Base-by-base conservation (phyloP, 1,140 invertebrate genomes). In the Apocrypta bakeri region DNA sequence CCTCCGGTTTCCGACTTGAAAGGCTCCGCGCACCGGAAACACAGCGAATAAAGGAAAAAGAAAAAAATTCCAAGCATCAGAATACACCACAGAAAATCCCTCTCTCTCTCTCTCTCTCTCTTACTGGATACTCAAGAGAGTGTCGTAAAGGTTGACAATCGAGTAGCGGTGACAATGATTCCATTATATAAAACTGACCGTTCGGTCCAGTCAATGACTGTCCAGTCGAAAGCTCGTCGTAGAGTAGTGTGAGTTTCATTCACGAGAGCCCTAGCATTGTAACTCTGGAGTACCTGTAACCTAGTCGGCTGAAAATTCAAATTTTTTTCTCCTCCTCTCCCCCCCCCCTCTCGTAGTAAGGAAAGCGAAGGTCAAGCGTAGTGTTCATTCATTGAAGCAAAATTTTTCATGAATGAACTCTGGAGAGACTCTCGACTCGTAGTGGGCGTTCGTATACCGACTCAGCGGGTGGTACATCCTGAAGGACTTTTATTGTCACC, bases 161-260 rank as follows among this genome's bases (percentile, higher is more conserved):
- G 85, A 83, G 84, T 71, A 80, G 85, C 72, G 72, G 81, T 73
- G 85, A 64, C 72, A 75, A 82, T 73, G 76, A 83, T 56, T 56
- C 48, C 48, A 56, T 56, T 56, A 56, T 56, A 56, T n/a, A 56
- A 84, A 85, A 66, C 81, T 90, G 88, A 88, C 89, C 89, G 89
- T 85, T 87, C 87, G 87, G 69, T 79, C 61, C 68, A 63, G 56
- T 64, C 56, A 24, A 24, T 29, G 33, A 76, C 56, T 64, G 29
- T 2, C 0, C 25, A 14, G 27, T 79, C 73, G 27, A 68, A 64
- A 9, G n/a, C n/a, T n/a, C 33, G 33, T 6, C 2, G 21, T 6
- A 61, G 78, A 74, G 66, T 85, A 87, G 87, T 89, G 87, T 87
- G 84, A 83, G 84, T 88, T 90, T 91, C 89, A 91, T 90, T 90